Base-by-base conservation (phyloP, 2,797 vertebrate species). In the Heliangelus exortis region DNA sequence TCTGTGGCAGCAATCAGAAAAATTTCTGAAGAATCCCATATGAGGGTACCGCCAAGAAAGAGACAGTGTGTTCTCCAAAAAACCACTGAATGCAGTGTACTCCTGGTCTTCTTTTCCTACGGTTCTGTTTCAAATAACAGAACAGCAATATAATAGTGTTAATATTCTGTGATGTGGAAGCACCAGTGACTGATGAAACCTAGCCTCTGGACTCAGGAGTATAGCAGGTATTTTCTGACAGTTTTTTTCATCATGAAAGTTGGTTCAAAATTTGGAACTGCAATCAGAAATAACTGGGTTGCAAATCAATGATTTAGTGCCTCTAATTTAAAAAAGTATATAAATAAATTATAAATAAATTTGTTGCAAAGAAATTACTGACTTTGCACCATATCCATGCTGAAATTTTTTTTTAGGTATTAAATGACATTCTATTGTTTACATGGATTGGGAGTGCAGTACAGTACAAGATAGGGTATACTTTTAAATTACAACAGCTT, bases 21-120 rank as follows among this genome's bases (percentile, higher is more conserved):
- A 47, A 66, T 53, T 78, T 78, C 50, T 90, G 7, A 65, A 78
- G n/a, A 78, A 53, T 21, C 9, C 34, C n/a, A 3, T 4, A 22
- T 21, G 23, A 83, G 5, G 17, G 5, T 66, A 59, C 5, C 12
- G 53, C 15, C 5, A 51, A 57, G 31, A 71, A 50, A 13, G 8
- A 6, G 9, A 57, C 18, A 57, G 4, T 18, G 19, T 11, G 3
- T 41, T 57, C n/a, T 71, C 26, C 22, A 48, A 17, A 81, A 84
- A 88, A 51, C 3, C 18, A 62, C 4, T 0, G 0, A 71, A 61
- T 68, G 18, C 17, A 25, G 4, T 63, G 26, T 45, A 61, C 5
- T 72, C 5, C 12, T 9, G 4, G 9, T 41, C 7, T 7, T 53
- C 33, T 61, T 78, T 16, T 47, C 31, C 47, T 77, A 81, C 3